Evolutionary conservation across 2,888 invertebrate species (phyloP), one percentile per base, ranked within the genome.

Genomic region (Drosophila vallismaia): DNA sequence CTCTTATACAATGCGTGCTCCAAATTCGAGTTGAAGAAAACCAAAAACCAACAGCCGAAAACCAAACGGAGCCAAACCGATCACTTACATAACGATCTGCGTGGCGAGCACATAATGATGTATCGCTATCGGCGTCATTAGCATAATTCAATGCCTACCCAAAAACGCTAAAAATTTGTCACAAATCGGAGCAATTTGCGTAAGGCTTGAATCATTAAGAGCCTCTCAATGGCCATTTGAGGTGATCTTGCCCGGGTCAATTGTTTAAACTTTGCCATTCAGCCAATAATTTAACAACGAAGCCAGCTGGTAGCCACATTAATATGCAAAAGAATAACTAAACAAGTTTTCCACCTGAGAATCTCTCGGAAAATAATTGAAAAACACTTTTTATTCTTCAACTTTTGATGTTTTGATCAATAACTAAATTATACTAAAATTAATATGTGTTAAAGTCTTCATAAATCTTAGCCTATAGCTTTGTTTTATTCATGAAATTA

Each of bases 191-290:
- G 49, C 60, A 60, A 44, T 62, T 57, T 70, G 59, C 67, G 81
- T 64, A 71, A 74, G 64, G 58, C 12, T 51, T 55, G 38, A 36
- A 33, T 67, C 51, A 52, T 67, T 29, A 50, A 9, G 50, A 49
- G 40, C 19, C 42, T 8, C 19, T 19, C 14, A 42, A 24, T 12
- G 8, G 44, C 19, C 10, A 44, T 36, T 36, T 36, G n/a, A 6
- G n/a, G n/a, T 2, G 36, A 36, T 36, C 36, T 36, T 36, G 36
- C 24, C 44, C 24, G 24, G 24, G 24, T 9, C 72, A 75, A 71
- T 74, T 64, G 63, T 63, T 74, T 77, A 71, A 82, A 74, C 83
- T 85, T 86, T 82, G 88, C 71, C 83, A 88, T 88, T 88, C 62
- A 42, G 19, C 40, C 12, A 66, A 9, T 12, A 36, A 36, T 33